Evolutionary conservation across 1,140 invertebrate genomes (phyloP).

Genomic region (Drosophila sulfurigaster): DNA sequence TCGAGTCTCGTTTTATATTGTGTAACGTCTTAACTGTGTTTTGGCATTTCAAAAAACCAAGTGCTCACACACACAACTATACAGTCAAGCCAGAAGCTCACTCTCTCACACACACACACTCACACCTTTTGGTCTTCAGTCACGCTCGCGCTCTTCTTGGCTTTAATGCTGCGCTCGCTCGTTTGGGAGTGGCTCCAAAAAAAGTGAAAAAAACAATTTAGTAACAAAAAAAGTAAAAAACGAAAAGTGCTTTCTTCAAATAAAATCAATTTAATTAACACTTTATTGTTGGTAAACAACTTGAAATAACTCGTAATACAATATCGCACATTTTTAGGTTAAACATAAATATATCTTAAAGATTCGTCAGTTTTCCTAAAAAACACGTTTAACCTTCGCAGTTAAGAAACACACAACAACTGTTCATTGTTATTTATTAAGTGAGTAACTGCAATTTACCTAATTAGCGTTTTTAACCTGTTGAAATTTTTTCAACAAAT

Average conservation of each 20-base stretch:
- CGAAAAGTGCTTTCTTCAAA: slow-evolving; percentile 43
- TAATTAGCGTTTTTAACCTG: slow-evolving; percentile 70
- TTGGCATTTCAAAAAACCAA: slow-evolving; percentile 74
- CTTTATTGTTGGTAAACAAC: neutral
- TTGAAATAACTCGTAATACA: neutral
- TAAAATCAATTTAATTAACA: slow-evolving; percentile 24
- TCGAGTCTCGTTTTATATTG: slow-evolving; percentile 45
- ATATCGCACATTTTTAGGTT: slow-evolving; percentile 32
- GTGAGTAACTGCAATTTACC: slow-evolving; percentile 55
- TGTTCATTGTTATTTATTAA: slow-evolving; percentile 56
- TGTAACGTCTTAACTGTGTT: slow-evolving; percentile 79
- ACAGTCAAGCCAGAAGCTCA: slow-evolving; percentile 35
- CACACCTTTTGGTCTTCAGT: slow-evolving; percentile 26
- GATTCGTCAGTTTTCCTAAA: slow-evolving; percentile 9
- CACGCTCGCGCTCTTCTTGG: slow-evolving; percentile 60
- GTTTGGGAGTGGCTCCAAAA: slow-evolving; percentile 78
- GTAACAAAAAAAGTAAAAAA: slow-evolving; percentile 32
- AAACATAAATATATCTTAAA: slow-evolving; percentile 30
- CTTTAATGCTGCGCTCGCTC: slow-evolving; percentile 60
- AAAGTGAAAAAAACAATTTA: slow-evolving; percentile 54
- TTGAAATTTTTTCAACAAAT: slow-evolving; percentile 49
- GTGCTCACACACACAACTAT: slow-evolving; percentile 28
- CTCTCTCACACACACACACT: slow-evolving; percentile 46
- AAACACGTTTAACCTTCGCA: slow-evolving; percentile 50
- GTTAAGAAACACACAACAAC: slow-evolving; percentile 27